A percentile compares a stretch with the other conserved stretches of the same genome.
These are phyloP conservation scores for Myotis findleyi DNA, from an alignment of 2,797 vertebrate genomes.

Conservation along the genomic window DNA sequence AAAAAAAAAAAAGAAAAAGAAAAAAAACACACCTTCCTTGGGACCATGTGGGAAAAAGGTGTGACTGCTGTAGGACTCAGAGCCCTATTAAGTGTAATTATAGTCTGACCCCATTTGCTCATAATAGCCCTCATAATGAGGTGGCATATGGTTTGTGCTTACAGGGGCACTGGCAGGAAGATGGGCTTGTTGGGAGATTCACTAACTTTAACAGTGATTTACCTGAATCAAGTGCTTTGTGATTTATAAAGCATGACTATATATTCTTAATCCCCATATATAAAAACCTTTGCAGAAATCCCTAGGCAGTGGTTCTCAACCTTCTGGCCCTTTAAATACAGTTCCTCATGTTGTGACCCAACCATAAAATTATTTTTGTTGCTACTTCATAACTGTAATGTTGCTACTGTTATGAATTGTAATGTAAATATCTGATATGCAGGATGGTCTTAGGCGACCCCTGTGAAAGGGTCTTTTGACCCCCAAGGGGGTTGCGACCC, in stretches of 20 bases:
- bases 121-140: not conserved
- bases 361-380: too few relatives aligned
- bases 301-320: not conserved
- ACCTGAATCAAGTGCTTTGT: not conserved
- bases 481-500: too few relatives aligned
- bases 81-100: not conserved
- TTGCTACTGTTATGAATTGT: too few relatives aligned
- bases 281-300: not conserved
- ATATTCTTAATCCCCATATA: not conserved
- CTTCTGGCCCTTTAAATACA: too few relatives aligned
- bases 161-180: not conserved
- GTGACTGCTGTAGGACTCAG: not conserved
- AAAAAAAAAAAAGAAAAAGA: not conserved
- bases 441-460: too few relatives aligned
- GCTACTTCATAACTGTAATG: too few relatives aligned
- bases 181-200: not conserved
- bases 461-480: too few relatives aligned
- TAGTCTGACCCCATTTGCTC: slow-evolving; percentile 2
- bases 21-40: not conserved
- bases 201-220: not conserved
- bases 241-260: not conserved
- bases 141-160: not conserved
- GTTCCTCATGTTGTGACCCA: too few relatives aligned
- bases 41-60: not conserved
- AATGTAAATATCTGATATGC: too few relatives aligned